Conservation (phyloP, 1,140 invertebrate species). For the Triops longicaudatus region DNA sequence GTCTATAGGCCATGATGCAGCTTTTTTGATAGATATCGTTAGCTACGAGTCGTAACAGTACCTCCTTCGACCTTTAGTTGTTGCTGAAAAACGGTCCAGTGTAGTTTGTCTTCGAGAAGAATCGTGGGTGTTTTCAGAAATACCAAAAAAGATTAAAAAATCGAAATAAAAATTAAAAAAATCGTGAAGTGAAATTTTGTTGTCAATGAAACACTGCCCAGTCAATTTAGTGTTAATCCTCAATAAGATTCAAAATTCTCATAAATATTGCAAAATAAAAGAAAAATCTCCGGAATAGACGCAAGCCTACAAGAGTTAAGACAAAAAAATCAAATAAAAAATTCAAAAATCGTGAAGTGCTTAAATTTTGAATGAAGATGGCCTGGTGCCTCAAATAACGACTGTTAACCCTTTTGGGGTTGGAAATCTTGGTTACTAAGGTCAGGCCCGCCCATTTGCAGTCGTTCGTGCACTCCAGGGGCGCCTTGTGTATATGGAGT, state of each 20-base stretch:
- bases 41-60: background rate
- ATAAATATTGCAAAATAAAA: too few relatives aligned
- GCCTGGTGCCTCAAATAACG: background rate
- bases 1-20: background rate
- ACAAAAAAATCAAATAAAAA: background rate
- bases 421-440: background rate
- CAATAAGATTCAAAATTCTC: too few relatives aligned
- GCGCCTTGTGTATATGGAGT: background rate
- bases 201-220: too few relatives aligned
- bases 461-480: background rate
- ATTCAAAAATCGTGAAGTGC: background rate
- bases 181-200: too few relatives aligned
- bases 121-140: too few relatives aligned
- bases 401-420: background rate
- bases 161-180: background rate
- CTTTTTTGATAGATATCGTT: slow-evolving; percentile 7
- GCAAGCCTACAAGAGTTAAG: too few relatives aligned
- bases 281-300: too few relatives aligned
- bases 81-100: background rate
- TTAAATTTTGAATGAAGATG: background rate
- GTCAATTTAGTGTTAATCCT: too few relatives aligned
- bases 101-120: background rate
- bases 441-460: background rate
- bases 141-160: background rate
- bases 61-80: background rate